Base-by-base conservation (phyloP, 2,797 vertebrate genomes). In the Botia kubotai region DNA sequence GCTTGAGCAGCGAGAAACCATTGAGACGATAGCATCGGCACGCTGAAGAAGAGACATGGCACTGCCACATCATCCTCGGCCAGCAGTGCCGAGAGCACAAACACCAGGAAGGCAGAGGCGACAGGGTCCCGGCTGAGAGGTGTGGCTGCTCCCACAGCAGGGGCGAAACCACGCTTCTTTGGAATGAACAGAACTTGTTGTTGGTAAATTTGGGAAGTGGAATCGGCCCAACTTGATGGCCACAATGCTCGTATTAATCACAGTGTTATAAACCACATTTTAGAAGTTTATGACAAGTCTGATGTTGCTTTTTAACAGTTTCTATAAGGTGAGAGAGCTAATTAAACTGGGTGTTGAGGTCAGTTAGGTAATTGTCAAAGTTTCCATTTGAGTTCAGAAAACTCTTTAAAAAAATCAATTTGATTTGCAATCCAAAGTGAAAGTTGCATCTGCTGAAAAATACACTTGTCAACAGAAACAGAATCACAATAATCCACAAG, bases 11-110 rank as follows among this genome's bases (percentile, higher is more conserved):
- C 79, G 96, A 97, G 89, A 97, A 96, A 87, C 96, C 94, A 48
- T 97, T 94, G 86, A 98, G 94, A 84, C 95, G 96, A 94, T 97
- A 97, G 94, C 97, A 98, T 93, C 94, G 96, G 94, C 97, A 98
- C 94, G 96, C 96, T 26, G 97, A 97, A 88, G 96, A 94, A 23
- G 97, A 98, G 90, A 97, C 91, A 91, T 96, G 96, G 93, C 97
- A 98, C 85, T 96, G 97, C 97, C 97, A 98, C 97, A 98, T 97
- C 95, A 95, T 95, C 83, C 94, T 95, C 92, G 93, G 92, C 92
- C 92, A 93, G 86, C 93, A 93, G 84, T 91, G 92, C 91, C 93
- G 91, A 84, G 88, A 75, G 86, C 93, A 94, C 85, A 87, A 80
- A 86, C 93, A 93, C 65, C 93, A 93, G 73, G 90, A 92, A 0